Evolutionary conservation across 2,113 vertebrate species (phyloP).

Genomic region (Onychostruthus taczanowskii): DNA sequence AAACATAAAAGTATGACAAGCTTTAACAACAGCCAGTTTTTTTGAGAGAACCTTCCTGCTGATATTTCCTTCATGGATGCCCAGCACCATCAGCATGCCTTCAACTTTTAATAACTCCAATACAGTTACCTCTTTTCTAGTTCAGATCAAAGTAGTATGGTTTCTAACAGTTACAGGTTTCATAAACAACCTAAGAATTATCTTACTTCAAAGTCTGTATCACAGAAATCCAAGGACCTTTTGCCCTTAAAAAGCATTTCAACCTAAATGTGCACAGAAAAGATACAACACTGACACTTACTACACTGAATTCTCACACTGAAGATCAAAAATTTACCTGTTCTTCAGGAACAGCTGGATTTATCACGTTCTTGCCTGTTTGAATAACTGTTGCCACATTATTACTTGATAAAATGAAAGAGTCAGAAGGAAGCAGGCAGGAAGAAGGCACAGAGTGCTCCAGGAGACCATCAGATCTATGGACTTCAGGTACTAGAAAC

Average conservation of each 20-base stretch:
- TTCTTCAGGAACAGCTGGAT: constrained; percentile 11
- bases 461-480: constrained; percentile 45
- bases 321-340: constrained; percentile 58
- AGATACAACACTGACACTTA: not conserved
- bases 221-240: not conserved
- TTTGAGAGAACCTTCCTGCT: not conserved
- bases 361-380: not conserved
- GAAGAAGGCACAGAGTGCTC: constrained; percentile 19
- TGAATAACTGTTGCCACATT: not conserved
- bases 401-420: constrained; percentile 35
- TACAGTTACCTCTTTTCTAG: not conserved
- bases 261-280: not conserved
- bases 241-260: not conserved
- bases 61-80: not conserved
- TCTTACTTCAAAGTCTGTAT: not conserved
- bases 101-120: not conserved
- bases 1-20: not conserved
- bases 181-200: not conserved
- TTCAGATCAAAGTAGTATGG: not conserved
- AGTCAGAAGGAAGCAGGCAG: constrained; percentile 41
- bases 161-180: not conserved
- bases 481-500: constrained; percentile 66
- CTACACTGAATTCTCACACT: not conserved
- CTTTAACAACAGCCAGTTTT: not conserved
- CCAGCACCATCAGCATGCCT: not conserved